A percentile compares a stretch with the other conserved stretches of the same genome.
Evolutionary conservation across 2,113 vertebrate species (phyloP).

Genomic region (Tichodroma muraria): DNA sequence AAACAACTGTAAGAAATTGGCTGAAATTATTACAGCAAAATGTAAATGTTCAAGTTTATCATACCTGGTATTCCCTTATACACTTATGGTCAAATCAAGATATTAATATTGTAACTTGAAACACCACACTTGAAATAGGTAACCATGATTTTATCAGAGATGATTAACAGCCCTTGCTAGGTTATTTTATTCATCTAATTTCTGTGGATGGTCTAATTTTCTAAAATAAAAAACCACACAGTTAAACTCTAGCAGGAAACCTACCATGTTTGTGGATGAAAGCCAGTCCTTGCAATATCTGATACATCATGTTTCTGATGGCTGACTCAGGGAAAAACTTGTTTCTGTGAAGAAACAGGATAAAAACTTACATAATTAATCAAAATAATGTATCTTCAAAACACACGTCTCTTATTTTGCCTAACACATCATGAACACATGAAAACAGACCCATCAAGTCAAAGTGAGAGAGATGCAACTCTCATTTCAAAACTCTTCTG

Average conservation of each 20-base stretch:
- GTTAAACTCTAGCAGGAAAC: slow-evolving; percentile 51
- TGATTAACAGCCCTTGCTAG: not conserved
- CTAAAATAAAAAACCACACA: not conserved
- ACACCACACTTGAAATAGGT: not conserved
- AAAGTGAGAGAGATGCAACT: not conserved
- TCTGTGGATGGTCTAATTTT: not conserved
- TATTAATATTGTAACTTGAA: not conserved
- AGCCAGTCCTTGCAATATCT: slow-evolving; percentile 95
- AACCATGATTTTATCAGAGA: not conserved
- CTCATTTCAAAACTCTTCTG: not conserved
- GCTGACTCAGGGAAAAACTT: slow-evolving; percentile 96
- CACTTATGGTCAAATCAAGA: not conserved
- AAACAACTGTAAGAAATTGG: not conserved
- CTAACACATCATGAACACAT: not conserved
- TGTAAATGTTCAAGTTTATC: not conserved
- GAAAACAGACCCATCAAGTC: not conserved
- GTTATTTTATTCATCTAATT: not conserved
- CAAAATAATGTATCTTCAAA: not conserved
- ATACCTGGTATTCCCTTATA: not conserved
- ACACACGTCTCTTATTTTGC: not conserved
- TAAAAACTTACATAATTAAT: slow-evolving; percentile 33
- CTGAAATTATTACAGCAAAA: not conserved
- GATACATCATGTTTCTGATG: slow-evolving; percentile 99
- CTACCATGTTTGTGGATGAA: slow-evolving; percentile 99
- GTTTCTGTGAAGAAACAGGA: slow-evolving; percentile 83